Evolutionary conservation across 2,888 invertebrate species (phyloP).

Genomic region (Volucella inflata): DNA sequence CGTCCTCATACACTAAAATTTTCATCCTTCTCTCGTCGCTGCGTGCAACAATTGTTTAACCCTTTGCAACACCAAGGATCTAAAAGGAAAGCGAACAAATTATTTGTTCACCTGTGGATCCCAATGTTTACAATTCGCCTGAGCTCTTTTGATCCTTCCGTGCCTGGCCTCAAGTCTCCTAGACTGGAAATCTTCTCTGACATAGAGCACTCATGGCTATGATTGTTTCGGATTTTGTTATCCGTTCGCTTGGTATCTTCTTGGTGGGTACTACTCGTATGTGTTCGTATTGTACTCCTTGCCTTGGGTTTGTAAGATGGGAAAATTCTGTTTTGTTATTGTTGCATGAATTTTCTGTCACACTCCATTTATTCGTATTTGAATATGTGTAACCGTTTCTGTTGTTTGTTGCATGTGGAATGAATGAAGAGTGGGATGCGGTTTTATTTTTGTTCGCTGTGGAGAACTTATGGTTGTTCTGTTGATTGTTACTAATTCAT

Average conservation of each 20-base stretch:
- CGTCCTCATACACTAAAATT: background rate
- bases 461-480: slow-evolving; percentile 19
- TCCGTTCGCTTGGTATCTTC: slow-evolving; percentile 1
- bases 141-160: slow-evolving; percentile 40
- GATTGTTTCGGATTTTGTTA: slow-evolving; percentile 54
- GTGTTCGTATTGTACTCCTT: background rate
- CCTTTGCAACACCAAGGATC: slow-evolving; percentile 12
- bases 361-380: slow-evolving; percentile 53
- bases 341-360: slow-evolving; percentile 44
- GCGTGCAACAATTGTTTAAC: background rate
- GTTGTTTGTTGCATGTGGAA: slow-evolving; percentile 18
- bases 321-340: slow-evolving; percentile 25
- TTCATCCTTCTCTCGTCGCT: background rate
- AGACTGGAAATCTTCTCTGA: slow-evolving; percentile 37
- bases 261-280: too few species aligned
- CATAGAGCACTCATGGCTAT: slow-evolving; percentile 39
- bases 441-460: slow-evolving; percentile 9
- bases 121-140: slow-evolving; percentile 41
- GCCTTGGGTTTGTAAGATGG: background rate
- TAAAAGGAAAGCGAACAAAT: slow-evolving; percentile 32
- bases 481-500: background rate
- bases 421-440: background rate
- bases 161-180: slow-evolving; percentile 22
- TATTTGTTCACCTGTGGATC: slow-evolving; percentile 58
- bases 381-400: slow-evolving; percentile 23